phyloP scores from a whole-genome alignment of 2,797 vertebrate species.

The Gouania willdenowi region DNA sequence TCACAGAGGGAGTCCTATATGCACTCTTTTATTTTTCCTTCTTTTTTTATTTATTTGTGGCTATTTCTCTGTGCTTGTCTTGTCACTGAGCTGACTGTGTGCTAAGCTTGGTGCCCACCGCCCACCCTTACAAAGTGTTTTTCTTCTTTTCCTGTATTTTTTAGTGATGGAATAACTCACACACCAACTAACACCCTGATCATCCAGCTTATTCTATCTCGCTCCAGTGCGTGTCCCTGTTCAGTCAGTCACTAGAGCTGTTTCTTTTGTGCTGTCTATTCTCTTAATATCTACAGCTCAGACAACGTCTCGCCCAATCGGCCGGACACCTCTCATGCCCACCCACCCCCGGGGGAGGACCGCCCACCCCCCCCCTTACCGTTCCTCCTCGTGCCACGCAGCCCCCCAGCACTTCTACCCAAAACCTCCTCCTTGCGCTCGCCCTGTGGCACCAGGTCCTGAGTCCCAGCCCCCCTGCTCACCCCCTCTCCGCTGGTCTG shows the following conservation, averaged over 20 bases:
- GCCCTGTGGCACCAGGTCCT: conserved; percentile 76
- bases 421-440: conserved; percentile 76
- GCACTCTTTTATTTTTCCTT: conserved; percentile 51
- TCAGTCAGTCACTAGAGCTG: conserved; percentile 78
- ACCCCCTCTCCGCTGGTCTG: conserved; percentile 76
- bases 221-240: conserved; percentile 59
- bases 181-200: conserved; percentile 31
- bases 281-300: conserved; percentile 83
- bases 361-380: conserved; percentile 78
- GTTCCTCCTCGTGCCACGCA: conserved; percentile 67
- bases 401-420: conserved; percentile 74
- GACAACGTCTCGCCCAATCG: conserved; percentile 81
- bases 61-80: conserved; percentile 65
- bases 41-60: conserved; percentile 54
- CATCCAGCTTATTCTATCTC: conserved; percentile 54
- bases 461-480: conserved; percentile 76
- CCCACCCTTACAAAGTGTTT: conserved; percentile 43
- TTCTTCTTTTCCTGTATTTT: conserved; percentile 15
- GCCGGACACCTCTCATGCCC: conserved; percentile 83
- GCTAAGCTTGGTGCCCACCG: conserved; percentile 63
- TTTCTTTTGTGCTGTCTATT: conserved; percentile 77
- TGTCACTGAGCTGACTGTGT: conserved; percentile 67
- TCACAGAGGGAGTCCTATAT: conserved; percentile 51
- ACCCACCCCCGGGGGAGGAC: conserved; percentile 77
- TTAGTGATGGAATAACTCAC: conserved; percentile 46